phyloP scores from a whole-genome alignment of 2,888 invertebrate species.

The Neoaliturus tenellus region DNA sequence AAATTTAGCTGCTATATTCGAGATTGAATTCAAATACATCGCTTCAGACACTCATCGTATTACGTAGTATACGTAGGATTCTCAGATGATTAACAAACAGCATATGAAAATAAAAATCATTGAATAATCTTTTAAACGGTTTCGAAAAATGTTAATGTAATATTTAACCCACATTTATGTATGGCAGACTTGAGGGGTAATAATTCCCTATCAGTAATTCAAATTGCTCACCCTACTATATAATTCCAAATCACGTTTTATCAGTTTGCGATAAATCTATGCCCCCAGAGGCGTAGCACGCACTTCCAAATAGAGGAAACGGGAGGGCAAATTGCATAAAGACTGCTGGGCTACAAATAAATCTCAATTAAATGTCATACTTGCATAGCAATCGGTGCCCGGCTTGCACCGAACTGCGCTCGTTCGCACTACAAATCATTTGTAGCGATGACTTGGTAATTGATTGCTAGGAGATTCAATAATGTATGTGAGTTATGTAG shows the following conservation, averaged over 20 bases:
- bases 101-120: too few species aligned
- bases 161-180: too few species aligned
- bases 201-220: neutral
- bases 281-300: neutral
- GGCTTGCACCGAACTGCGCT: neutral
- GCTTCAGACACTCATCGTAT: too few species aligned
- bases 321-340: neutral
- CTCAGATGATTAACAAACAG: too few species aligned
- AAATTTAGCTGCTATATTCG: too few species aligned
- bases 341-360: neutral
- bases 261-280: conserved; percentile 2
- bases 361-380: neutral
- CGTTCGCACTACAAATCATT: neutral
- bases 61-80: too few species aligned
- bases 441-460: neutral
- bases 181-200: too few species aligned
- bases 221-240: neutral
- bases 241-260: conserved; percentile 15
- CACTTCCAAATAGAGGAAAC: neutral
- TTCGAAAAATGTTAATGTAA: too few species aligned
- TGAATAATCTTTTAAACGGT: too few species aligned
- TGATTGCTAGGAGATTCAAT: neutral
- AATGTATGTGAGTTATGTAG: neutral
- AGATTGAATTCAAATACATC: too few species aligned
- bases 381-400: neutral